Base-by-base conservation (phyloP, 2,113 vertebrate genomes). In the Prinia subflava region DNA sequence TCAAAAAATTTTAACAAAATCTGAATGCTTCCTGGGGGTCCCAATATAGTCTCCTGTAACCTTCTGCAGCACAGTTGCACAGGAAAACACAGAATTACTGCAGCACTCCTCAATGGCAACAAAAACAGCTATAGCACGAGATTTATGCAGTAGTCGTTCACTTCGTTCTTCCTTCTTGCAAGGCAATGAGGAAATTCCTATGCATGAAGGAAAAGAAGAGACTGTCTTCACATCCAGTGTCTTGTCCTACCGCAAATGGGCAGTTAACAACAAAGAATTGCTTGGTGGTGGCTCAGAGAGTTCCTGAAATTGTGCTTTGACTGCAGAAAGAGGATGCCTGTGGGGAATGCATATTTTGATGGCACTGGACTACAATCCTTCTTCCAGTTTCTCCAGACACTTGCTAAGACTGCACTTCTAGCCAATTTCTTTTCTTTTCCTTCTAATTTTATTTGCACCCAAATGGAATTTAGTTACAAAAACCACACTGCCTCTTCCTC, bases 221-320 rank as follows among this genome's bases (percentile, higher is more conserved):
- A 39, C 2, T 35, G 25, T 24, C 50, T 64, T 89, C 49, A 55
- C 24, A 85, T 11, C 18, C 71, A 70, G 3, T 19, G 23, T 64
- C 33, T 35, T 70, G 27, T n/a, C 31, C 56, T 39, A 77, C 15
- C 17, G 19, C 16, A 67, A 56, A 46, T 0, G 0, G 39, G 24
- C 39, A 89, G 9, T 13, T 17, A 76, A 33, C 37, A 87, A 50
- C 33, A 27, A 90, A 69, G 28, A 82, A 83, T 30, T 53, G 57
- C 4, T 74, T n/a, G 19, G 46, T 77, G 63, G 55, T 31, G 4
- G 10, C 57, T 78, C 27, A 60, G 22, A 31, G 25, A 7, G 16
- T 15, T 31, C 7, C 25, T 11, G 9, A 75, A 50, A 42, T 37
- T 59, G 7, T 53, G 33, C 25, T 88, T 41, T 50, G 44, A 64